phyloP scores from a whole-genome alignment of 1,140 invertebrate species.

The Hyphantria cunea region DNA sequence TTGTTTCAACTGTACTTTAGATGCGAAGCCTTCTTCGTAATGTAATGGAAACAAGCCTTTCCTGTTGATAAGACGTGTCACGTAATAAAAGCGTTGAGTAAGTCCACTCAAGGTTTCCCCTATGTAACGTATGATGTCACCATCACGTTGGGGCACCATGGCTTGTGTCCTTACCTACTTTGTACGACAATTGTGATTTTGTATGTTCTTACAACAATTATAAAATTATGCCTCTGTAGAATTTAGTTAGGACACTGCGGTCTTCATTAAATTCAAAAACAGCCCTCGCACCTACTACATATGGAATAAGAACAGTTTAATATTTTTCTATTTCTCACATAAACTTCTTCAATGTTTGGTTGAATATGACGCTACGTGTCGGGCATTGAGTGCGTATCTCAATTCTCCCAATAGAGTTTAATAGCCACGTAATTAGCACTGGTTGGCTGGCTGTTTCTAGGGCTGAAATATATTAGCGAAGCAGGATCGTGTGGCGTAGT shows the following conservation, averaged over 20 bases:
- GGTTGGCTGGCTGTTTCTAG: conserved; percentile 37
- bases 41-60: neutral
- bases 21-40: neutral
- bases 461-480: neutral
- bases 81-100: conserved; percentile 4
- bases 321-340: too few species aligned
- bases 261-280: too few species aligned
- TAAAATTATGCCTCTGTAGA: too few species aligned
- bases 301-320: too few species aligned
- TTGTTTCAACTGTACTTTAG: too few species aligned
- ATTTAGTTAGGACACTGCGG: too few species aligned
- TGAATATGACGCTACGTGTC: too few species aligned
- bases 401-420: conserved; percentile 69
- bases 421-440: conserved; percentile 64
- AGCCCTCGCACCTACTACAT: too few species aligned
- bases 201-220: too few species aligned
- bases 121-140: conserved; percentile 29
- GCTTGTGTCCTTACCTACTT: conserved; percentile 7
- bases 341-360: too few species aligned
- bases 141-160: conserved; percentile 7
- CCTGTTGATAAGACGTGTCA: conserved; percentile 2
- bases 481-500: neutral
- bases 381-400: too few species aligned
- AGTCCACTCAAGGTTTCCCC: conserved; percentile 24
- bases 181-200: neutral